Base-by-base conservation (phyloP, 2,888 invertebrate species). In the Synanthedon vespiformis region DNA sequence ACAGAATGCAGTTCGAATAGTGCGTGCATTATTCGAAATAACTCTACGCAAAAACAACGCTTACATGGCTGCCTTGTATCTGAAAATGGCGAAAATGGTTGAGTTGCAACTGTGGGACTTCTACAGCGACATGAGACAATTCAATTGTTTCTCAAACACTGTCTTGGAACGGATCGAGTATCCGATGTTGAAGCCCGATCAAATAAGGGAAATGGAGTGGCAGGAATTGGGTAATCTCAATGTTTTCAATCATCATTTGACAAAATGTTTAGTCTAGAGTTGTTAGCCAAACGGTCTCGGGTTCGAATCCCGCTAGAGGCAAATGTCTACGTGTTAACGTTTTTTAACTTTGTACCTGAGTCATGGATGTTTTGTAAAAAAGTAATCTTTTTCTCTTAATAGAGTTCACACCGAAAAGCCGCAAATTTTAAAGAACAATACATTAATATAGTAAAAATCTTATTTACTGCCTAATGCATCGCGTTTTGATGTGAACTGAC, bases 11-110 rank as follows among this genome's bases (percentile, higher is more conserved):
- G 92, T 94, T 0, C 90, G 99, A 53, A 96, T 99, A 62, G 91
- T 94, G 6, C 90, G 99, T 47, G 97, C 98, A 0, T 81, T 99
- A 40, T 99, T 99, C 79, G 98, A 99, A 69, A 95, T 99, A 57
- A 95, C 95, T 0, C 82, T 98, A 5, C 90, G 95, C 34, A 94
- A 94, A 65, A 96, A 96, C 71, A 97, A 96, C 89, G 94, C 99
- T 0, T 89, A 95, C 58, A 91, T 98, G 89, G 93, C 99, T 0
- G 93, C 92, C 0, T 88, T 96, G 5, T 92, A 98, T 59, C 89
- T 99, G 1, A 91, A 90, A 61, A 90, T 99, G 70, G 93, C 97
- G 40, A 97, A 98, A 83, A 96, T 96, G 93, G 89, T 99, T 58
- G 98, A 99, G 72, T 91, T 93, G 3, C 94, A 95, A 67, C 90